Percentiles rank a stretch among this genome's conserved stretches.
phyloP scores from a whole-genome alignment of 2,888 invertebrate genomes.

The Polydrusus tereticollis region DNA sequence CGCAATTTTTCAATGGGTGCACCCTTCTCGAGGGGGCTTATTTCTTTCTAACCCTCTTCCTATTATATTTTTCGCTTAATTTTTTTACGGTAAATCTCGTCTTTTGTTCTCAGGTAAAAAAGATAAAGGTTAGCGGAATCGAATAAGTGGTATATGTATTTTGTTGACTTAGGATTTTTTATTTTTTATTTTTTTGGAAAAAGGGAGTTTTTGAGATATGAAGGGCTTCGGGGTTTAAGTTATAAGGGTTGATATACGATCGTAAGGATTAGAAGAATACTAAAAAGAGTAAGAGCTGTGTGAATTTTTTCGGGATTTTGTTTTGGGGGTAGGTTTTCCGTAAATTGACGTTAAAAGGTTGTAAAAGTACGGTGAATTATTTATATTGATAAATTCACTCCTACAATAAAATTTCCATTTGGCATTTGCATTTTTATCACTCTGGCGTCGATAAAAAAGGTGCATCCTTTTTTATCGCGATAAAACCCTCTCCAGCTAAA shows the following conservation, averaged over 20 bases:
- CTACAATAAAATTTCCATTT: too few relatives aligned
- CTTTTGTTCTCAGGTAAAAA: constrained; percentile 46
- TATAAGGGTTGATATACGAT: constrained; percentile 47
- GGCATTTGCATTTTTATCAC: too few relatives aligned
- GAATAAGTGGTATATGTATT: constrained; percentile 38
- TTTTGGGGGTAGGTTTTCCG: background rate
- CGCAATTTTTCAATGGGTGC: constrained; percentile 55
- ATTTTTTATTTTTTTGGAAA: constrained; percentile 33
- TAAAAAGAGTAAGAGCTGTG: constrained; percentile 46
- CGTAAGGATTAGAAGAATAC: constrained; percentile 34
- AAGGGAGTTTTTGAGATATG: constrained; percentile 39
- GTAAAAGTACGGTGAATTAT: too few relatives aligned
- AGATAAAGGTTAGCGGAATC: constrained; percentile 24
- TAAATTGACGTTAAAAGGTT: constrained; percentile 8
- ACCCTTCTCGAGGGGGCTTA: constrained; percentile 29
- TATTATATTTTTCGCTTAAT: constrained; percentile 44
- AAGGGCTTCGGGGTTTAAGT: constrained; percentile 24
- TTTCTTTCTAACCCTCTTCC: constrained; percentile 36
- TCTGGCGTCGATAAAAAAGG: too few relatives aligned
- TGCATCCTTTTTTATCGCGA: too few relatives aligned
- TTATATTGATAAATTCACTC: too few relatives aligned
- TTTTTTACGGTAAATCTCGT: constrained; percentile 50
- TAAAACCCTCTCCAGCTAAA: too few relatives aligned
- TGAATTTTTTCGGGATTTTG: constrained; percentile 35
- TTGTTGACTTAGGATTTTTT: constrained; percentile 49